Evolutionary conservation across 2,113 vertebrate genomes (phyloP).

Genomic region (Budorcas taxicolor): DNA sequence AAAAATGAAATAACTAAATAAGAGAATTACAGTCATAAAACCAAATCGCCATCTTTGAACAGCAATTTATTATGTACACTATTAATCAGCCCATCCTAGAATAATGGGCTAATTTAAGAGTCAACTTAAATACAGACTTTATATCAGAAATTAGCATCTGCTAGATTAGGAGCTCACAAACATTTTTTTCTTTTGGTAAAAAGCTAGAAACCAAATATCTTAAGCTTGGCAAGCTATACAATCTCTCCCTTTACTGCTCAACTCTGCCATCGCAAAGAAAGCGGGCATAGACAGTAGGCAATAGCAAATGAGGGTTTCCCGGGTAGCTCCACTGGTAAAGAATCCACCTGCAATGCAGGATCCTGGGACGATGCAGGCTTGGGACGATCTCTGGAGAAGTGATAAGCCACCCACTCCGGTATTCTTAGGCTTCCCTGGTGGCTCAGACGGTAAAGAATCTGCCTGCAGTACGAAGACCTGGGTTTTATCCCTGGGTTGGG

Average conservation of each 20-base stretch:
- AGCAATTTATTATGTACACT: not conserved
- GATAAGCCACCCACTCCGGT: not conserved
- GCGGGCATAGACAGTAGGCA: not conserved
- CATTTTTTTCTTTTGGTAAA: not conserved
- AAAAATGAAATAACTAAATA: not conserved
- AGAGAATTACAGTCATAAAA: not conserved
- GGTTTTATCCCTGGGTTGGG: not conserved
- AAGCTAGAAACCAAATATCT: not conserved
- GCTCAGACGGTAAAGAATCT: rapidly evolving
- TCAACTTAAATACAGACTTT: not conserved
- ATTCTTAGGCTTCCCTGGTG: not conserved
- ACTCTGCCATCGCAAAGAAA: not conserved
- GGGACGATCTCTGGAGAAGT: not conserved
- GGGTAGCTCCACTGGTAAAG: not conserved
- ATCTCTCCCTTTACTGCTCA: not conserved
- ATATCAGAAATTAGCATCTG: not conserved
- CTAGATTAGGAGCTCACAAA: not conserved
- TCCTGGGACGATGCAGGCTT: not conserved
- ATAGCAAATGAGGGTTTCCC: not conserved
- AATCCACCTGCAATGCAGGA: not conserved
- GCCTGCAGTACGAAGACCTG: not conserved
- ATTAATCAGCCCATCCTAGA: not conserved
- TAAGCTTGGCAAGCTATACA: not conserved
- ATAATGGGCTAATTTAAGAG: not conserved
- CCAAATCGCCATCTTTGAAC: not conserved